phyloP scores from a whole-genome alignment of 2,113 vertebrate genomes.

The Chloroceryle aenea region DNA sequence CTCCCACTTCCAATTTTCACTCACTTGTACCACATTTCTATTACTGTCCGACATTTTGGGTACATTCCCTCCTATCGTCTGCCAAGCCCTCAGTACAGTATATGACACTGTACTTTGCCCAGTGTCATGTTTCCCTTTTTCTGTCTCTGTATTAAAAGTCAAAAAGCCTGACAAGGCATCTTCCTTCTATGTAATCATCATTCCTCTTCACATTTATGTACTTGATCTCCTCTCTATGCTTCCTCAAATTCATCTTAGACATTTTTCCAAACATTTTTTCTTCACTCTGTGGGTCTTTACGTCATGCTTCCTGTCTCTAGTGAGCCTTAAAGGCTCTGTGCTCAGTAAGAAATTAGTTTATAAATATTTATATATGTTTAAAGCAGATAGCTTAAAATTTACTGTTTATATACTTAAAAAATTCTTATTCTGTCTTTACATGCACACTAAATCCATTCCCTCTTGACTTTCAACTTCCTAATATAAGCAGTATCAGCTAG shows the following conservation, averaged over 20 bases:
- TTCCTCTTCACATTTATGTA: not conserved
- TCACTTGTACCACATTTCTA: not conserved
- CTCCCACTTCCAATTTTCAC: not conserved
- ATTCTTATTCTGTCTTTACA: not conserved
- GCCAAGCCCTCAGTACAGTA: not conserved
- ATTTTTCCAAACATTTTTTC: not conserved
- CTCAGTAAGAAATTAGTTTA: not conserved
- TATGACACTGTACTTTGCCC: not conserved
- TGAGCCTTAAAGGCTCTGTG: not conserved
- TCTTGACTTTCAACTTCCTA: not conserved
- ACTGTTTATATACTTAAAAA: not conserved
- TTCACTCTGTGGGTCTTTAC: not conserved
- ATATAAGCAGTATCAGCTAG: not conserved
- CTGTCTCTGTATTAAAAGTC: not conserved
- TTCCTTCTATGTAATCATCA: not conserved
- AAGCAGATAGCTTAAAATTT: not conserved
- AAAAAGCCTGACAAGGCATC: accelerated
- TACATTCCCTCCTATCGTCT: not conserved
- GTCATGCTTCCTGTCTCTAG: not conserved
- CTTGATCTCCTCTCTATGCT: not conserved
- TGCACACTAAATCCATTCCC: not conserved
- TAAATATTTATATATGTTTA: not conserved
- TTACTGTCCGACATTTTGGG: accelerated
- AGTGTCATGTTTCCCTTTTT: not conserved
- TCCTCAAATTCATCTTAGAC: not conserved